phyloP scores from a whole-genome alignment of 2,888 invertebrate species.

The Drosophila anomalata region DNA sequence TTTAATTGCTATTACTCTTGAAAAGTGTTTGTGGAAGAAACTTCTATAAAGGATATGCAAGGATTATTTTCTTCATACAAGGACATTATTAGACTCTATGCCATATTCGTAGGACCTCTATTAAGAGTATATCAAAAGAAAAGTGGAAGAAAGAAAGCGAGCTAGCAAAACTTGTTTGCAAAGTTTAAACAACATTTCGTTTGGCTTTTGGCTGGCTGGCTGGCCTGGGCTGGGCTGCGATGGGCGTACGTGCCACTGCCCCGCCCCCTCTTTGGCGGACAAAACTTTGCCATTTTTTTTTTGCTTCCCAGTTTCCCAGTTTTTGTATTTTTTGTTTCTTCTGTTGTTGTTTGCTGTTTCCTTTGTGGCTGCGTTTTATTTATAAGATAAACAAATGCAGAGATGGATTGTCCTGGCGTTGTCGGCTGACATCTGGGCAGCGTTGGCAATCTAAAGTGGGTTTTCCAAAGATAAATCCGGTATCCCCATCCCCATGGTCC shows the following conservation, averaged over 20 bases:
- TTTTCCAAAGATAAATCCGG: slow-evolving; percentile 61
- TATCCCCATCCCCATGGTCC: background rate
- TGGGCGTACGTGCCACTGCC: slow-evolving; percentile 57
- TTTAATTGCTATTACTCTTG: background rate
- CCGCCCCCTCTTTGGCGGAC: slow-evolving; percentile 20
- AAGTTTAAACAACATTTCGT: slow-evolving; percentile 78
- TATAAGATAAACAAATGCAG: slow-evolving; percentile 75
- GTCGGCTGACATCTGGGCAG: slow-evolving; percentile 74
- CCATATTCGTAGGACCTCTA: slow-evolving; percentile 21
- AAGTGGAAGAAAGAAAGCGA: slow-evolving; percentile 45
- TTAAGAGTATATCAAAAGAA: slow-evolving; percentile 40
- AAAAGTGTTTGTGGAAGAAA: background rate
- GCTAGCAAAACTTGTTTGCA: slow-evolving; percentile 75
- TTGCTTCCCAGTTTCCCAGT: background rate
- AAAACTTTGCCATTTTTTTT: slow-evolving; percentile 46
- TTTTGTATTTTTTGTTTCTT: slow-evolving; percentile 18
- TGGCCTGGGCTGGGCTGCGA: background rate
- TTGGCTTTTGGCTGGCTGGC: slow-evolving; percentile 44
- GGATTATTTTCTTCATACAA: background rate
- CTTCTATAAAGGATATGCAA: background rate
- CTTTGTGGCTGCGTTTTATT: slow-evolving; percentile 62
- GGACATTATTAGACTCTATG: background rate
- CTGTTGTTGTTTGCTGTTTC: slow-evolving; percentile 28
- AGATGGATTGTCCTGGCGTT: slow-evolving; percentile 75
- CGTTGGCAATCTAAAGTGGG: slow-evolving; percentile 66